Evolutionary conservation across 2,888 invertebrate species (phyloP).

Genomic region (Stomorhina lunata): DNA sequence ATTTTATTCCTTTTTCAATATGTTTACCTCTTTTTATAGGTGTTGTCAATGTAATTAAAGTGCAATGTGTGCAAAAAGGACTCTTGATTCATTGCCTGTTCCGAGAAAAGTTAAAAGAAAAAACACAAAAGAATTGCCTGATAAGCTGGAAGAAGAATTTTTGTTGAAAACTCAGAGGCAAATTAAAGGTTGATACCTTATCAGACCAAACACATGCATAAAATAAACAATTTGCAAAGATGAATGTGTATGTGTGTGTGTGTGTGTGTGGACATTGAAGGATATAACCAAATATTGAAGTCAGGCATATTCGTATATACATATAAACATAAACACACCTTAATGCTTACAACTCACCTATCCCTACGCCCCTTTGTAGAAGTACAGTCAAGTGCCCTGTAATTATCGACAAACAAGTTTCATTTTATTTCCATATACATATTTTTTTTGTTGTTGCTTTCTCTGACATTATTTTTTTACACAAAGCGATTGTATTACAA

Average conservation of each 20-base stretch:
- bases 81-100: conserved; percentile 56
- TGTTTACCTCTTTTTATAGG: conserved; percentile 22
- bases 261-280: neutral
- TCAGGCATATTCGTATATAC: neutral
- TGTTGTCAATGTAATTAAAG: conserved; percentile 68
- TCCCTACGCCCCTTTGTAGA: neutral
- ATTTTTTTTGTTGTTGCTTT: too few species aligned
- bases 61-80: conserved; percentile 59
- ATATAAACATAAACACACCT: conserved; percentile 1
- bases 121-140: conserved; percentile 33
- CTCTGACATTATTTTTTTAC: conserved; percentile 23
- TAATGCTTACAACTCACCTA: conserved; percentile 8
- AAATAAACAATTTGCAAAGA: conserved; percentile 48
- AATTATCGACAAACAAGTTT: conserved; percentile 70
- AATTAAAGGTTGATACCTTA: conserved; percentile 63
- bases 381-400: conserved; percentile 62
- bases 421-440: conserved; percentile 37
- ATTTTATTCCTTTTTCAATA: neutral
- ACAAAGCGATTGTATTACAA: conserved; percentile 68
- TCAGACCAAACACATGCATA: conserved; percentile 57
- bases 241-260: neutral
- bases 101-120: conserved; percentile 32
- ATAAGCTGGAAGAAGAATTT: conserved; percentile 11
- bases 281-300: conserved; percentile 8
- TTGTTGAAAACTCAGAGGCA: conserved; percentile 37